phyloP scores from a whole-genome alignment of 2,797 vertebrate genomes.

The Pipistrellus pipistrellus region DNA sequence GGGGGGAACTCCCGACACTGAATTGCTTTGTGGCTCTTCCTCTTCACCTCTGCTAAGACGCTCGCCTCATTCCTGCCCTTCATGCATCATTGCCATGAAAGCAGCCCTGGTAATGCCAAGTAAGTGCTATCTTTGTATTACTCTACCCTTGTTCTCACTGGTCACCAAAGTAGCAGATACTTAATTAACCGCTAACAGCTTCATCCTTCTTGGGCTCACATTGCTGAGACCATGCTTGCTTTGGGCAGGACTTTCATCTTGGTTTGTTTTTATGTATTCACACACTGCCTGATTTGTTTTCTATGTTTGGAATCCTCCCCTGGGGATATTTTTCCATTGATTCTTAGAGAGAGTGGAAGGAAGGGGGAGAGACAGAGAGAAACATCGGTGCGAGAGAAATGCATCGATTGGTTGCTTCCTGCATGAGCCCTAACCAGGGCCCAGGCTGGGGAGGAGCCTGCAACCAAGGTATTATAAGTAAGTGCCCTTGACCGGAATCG shows the following conservation, averaged over 20 bases:
- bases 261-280: neutral
- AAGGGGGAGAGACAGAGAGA: too few relatives aligned
- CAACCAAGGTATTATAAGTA: too few relatives aligned
- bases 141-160: conserved; percentile 60
- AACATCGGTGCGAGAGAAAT: too few relatives aligned
- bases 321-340: too few relatives aligned
- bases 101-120: conserved; percentile 65
- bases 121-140: conserved; percentile 66
- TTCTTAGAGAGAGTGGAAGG: too few relatives aligned
- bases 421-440: too few relatives aligned
- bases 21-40: neutral
- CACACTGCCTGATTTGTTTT: neutral
- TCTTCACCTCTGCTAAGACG: conserved; percentile 1
- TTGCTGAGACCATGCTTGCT: conserved; percentile 81
- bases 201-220: conserved; percentile 82
- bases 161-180: conserved; percentile 76
- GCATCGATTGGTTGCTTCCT: too few relatives aligned
- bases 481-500: too few relatives aligned
- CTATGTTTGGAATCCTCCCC: too few relatives aligned
- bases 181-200: conserved; percentile 83
- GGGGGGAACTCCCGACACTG: neutral
- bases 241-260: conserved; percentile 68
- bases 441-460: too few relatives aligned
- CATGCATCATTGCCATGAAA: conserved; percentile 59
- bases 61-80: conserved; percentile 50